Evolutionary conservation across 2,797 vertebrate species (phyloP), one percentile per base, ranked within the genome.

Genomic region (Mionectes olivaceus): DNA sequence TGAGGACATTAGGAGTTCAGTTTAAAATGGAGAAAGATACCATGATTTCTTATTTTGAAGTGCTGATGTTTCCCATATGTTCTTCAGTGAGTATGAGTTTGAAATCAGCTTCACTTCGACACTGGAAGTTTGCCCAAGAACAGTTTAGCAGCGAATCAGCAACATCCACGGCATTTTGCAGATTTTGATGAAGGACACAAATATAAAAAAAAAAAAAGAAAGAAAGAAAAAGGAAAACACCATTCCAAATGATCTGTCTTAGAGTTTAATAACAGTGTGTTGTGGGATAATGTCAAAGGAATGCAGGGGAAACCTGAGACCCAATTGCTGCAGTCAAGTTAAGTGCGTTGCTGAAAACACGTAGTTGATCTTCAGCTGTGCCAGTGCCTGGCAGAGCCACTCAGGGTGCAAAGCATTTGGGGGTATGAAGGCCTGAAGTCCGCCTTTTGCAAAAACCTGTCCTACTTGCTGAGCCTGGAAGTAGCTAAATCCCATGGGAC

Each of bases 61-160:
- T 79, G 83, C 87, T 82, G 49, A 77, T 46, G 30, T 89, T 91
- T 84, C 77, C 94, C 93, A 93, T 95, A 88, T 96, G 95, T 94
- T 78, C 82, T 56, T 81, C 44, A 49, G 89, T 93, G 92, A 93
- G 65, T 89, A 76, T 43, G 87, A 95, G 82, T 83, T 92, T 88
- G 73, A 90, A 91, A 96, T 90, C 83, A 89, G 83, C 94, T 91
- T 94, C 35, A 19, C 95, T 95, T 91, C 89, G 91, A 83, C 78
- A 35, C 92, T 96, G 94, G 95, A 95, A 93, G 53, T 71, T 88
- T 92, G 96, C 87, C 94, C 91, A 32, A 90, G 91, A 81, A 86
- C 12, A 10, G 73, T 85, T 95, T 96, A 83, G 85, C 68, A 89
- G 77, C 3, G 1, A 68, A 71, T 85, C 84, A 67, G 87, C 89